Base-by-base conservation (phyloP, 2,113 vertebrate species). In the Euleptes europaea region DNA sequence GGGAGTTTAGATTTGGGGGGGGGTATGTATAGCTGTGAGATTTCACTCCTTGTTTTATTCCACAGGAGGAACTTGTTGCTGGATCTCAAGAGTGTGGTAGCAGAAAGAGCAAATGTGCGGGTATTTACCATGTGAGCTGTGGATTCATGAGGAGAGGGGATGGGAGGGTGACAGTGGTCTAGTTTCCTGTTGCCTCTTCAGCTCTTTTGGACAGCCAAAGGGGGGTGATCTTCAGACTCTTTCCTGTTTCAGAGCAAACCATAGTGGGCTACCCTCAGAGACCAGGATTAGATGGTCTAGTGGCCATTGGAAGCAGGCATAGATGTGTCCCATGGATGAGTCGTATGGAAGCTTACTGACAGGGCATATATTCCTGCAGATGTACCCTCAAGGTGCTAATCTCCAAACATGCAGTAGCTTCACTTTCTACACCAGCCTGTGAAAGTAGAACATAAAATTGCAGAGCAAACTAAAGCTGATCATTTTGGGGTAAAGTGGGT, bases 171-270 rank as follows among this genome's bases (percentile, higher is more conserved):
- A 79, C 82, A n/a, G 84, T 69, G 82, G 1, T 13, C 83, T 71
- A 79, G 73, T 60, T 67, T 71, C 60, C 81, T 77, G 38, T 74
- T 17, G 7, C 70, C 85, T 78, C 3, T 88, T n/a, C 83, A 82
- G 81, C 88, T 57, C 0, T 78, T 85, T 78, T 88, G 72, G 19
- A 0, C 87, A 93, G 84, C 47, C 7, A 54, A 77, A 54, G 76
- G 86, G n/a, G 84, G 80, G 84, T 38, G 69, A 21, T 80, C 85
- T 86, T 93, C 91, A 92, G 89, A 89, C 90, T 85, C 88, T 89
- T 94, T 91, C 91, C 88, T 88, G 91, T 81, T 93, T 94, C 88
- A 84, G 82, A 44, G 31, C 35, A 84, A 91, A 88, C 90, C 91
- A 88, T 87, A 85, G 82, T 87, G 83, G 86, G 88, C 77, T 81